These are phyloP conservation scores for Siderastrea siderea DNA, from an alignment of 92 coral and sea anemone genomes.

Conservation along the genomic window DNA sequence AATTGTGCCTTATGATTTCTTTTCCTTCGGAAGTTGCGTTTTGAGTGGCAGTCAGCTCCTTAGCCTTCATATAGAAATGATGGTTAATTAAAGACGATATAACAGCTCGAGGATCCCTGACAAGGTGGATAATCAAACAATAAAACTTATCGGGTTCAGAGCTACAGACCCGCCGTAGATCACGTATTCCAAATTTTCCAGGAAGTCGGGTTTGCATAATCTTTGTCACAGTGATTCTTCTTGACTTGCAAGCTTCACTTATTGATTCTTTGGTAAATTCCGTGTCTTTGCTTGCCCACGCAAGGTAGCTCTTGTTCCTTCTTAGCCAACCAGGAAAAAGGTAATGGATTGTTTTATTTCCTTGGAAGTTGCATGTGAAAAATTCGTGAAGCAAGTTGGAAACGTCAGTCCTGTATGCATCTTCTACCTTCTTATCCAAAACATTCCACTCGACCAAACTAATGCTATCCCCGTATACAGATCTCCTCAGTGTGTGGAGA, in stretches of 20 bases:
- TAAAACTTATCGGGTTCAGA: background rate
- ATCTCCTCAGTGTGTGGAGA: background rate
- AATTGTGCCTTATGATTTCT: background rate
- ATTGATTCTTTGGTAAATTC: background rate
- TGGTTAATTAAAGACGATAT: background rate
- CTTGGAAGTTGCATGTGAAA: background rate
- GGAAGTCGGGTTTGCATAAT: background rate
- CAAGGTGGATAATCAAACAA: conserved; percentile 16
- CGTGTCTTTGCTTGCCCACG: no score
- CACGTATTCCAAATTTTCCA: conserved; percentile 6
- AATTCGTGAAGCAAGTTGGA: background rate
- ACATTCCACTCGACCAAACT: conserved; percentile 4
- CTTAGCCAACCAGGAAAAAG: no score
- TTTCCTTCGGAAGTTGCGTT: conserved; percentile 25
- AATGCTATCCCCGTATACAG: background rate
- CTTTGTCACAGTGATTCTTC: no score
- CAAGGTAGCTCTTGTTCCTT: background rate
- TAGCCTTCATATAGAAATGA: background rate
- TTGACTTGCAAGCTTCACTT: no score
- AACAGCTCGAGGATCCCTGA: no score
- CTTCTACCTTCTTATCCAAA: no score
- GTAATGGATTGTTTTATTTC: no score
- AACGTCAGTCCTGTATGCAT: background rate
- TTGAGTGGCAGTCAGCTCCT: background rate
- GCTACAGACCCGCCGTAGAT: background rate